A percentile compares a stretch with the other conserved stretches of the same genome.
phyloP scores from a whole-genome alignment of 2,113 vertebrate genomes.

The Numenius arquata region DNA sequence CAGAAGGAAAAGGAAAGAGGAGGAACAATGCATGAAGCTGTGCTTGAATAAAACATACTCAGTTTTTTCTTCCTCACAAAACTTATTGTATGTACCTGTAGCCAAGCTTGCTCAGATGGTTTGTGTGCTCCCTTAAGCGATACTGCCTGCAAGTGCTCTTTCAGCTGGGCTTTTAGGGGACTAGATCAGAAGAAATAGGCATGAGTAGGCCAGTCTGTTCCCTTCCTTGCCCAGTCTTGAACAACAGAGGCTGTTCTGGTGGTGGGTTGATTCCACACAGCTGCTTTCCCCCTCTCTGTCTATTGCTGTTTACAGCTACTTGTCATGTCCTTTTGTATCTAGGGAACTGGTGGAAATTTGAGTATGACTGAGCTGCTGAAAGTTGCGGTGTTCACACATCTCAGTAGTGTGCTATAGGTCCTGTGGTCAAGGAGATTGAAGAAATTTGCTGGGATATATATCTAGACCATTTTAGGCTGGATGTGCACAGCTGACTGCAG shows the following conservation, averaged over 20 bases:
- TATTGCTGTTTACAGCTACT: background rate
- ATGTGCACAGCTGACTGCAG: constrained; percentile 1
- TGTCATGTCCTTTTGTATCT: background rate
- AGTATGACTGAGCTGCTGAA: background rate
- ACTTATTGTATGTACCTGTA: background rate
- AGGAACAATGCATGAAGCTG: background rate
- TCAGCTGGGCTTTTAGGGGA: background rate
- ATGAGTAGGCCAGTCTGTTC: background rate
- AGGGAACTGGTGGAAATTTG: background rate
- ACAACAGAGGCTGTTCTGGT: background rate
- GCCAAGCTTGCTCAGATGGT: background rate
- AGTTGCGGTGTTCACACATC: background rate
- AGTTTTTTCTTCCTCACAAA: background rate
- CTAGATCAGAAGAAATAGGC: background rate
- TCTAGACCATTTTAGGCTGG: background rate
- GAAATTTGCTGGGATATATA: background rate
- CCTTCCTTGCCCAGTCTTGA: background rate
- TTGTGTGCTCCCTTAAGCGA: background rate
- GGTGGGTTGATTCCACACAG: background rate
- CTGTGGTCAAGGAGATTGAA: background rate
- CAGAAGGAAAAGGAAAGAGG: background rate
- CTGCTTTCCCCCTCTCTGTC: background rate
- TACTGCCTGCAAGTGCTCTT: background rate
- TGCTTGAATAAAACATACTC: background rate
- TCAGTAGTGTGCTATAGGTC: background rate